A percentile compares a stretch with the other conserved stretches of the same genome.
Evolutionary conservation across 2,888 invertebrate genomes (phyloP).

Genomic region (Seladonia tumulorum): DNA sequence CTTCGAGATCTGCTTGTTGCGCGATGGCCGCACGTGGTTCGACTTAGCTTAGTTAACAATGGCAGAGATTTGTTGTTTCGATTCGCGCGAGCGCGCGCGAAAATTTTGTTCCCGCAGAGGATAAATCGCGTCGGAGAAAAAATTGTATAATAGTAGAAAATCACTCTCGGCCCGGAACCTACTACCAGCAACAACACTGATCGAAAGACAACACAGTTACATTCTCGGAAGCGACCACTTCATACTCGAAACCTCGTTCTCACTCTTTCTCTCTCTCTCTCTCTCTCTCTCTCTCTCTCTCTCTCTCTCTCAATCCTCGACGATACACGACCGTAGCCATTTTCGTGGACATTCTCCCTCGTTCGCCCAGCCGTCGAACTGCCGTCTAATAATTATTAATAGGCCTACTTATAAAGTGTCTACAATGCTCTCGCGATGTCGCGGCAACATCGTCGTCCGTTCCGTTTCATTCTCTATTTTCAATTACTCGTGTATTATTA

Average conservation of each 20-base stretch:
- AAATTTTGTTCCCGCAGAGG: constrained; percentile 1
- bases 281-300: neutral
- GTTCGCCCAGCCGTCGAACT: constrained; percentile 70
- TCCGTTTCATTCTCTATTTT: constrained; percentile 54
- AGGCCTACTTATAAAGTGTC: constrained; percentile 77
- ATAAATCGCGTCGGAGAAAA: constrained; percentile 21
- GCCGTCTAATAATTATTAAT: constrained; percentile 76
- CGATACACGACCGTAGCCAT: constrained; percentile 70
- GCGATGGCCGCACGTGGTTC: constrained; percentile 73
- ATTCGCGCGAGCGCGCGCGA: constrained; percentile 67
- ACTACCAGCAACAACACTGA: constrained; percentile 19
- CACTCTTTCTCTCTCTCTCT: no score
- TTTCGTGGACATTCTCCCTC: constrained; percentile 54
- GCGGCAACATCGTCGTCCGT: constrained; percentile 77
- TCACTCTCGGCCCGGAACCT: constrained; percentile 14
- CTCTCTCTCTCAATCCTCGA: constrained; percentile 16
- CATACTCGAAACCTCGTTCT: constrained; percentile 22
- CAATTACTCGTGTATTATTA: neutral
- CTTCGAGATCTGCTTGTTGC: constrained; percentile 58
- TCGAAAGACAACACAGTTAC: constrained; percentile 36
- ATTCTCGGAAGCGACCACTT: constrained; percentile 32
- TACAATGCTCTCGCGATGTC: constrained; percentile 77
- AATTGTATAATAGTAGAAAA: constrained; percentile 21
- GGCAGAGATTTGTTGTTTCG: constrained; percentile 78
- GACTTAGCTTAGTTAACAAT: constrained; percentile 81